Conservation (phyloP, 2,888 invertebrate genomes). For the Anagyrus pseudococci region DNA sequence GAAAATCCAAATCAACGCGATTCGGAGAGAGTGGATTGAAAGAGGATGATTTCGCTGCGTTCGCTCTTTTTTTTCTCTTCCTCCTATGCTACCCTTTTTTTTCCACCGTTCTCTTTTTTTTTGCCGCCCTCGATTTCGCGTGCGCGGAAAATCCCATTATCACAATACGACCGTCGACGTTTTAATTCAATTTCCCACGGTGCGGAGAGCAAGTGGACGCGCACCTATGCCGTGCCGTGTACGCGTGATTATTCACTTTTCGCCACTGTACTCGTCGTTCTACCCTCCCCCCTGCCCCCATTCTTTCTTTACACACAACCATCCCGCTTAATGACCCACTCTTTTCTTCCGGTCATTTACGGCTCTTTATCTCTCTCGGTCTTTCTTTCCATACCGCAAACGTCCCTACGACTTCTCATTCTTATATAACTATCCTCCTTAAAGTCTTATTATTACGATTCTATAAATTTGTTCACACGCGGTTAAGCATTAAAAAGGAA, state of each 20-base stretch:
- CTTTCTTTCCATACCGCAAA: too few relatives aligned
- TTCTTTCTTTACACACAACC: slow-evolving; percentile 16
- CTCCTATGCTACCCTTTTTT: not conserved
- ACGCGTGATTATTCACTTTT: slow-evolving; percentile 24
- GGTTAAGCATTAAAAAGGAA: too few relatives aligned
- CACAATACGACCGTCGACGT: slow-evolving; percentile 18
- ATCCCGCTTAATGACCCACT: slow-evolving; percentile 15
- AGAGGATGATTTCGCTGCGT: too few relatives aligned
- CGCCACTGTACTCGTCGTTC: too few relatives aligned
- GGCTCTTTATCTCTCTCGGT: too few relatives aligned
- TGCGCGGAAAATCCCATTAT: slow-evolving; percentile 23
- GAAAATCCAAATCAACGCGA: not conserved
- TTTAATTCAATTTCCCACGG: slow-evolving; percentile 25
- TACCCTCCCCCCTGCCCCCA: too few relatives aligned
- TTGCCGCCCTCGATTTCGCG: not conserved
- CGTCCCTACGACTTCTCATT: too few relatives aligned
- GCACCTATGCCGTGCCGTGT: not conserved
- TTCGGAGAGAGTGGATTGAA: too few relatives aligned
- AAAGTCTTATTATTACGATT: too few relatives aligned
- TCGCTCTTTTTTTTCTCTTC: too few relatives aligned
- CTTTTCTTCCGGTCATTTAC: not conserved
- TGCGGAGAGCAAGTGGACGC: not conserved
- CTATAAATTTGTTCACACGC: too few relatives aligned
- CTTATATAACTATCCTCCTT: too few relatives aligned
- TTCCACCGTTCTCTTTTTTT: not conserved